Evolutionary conservation across 2,888 invertebrate genomes (phyloP).

Genomic region (Nomada ruficornis): DNA sequence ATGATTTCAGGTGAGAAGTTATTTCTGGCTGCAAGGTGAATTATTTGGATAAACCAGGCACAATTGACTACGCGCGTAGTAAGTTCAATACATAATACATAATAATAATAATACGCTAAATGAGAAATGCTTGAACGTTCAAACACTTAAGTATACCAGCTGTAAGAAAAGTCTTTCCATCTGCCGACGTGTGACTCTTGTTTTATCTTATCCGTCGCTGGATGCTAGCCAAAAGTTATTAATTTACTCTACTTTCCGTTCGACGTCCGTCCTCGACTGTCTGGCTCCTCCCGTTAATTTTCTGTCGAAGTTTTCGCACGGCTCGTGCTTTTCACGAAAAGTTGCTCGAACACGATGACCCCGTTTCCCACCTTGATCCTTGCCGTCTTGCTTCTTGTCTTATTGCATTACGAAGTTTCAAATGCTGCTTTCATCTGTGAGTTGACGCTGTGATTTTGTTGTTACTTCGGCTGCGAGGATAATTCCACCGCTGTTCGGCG

Average conservation of each 20-base stretch:
- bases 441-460: too few relatives aligned
- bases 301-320: conserved; percentile 17
- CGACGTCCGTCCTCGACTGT: conserved; percentile 20
- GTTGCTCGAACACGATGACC: background rate
- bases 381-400: background rate
- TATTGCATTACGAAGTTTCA: too few relatives aligned
- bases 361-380: background rate
- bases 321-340: background rate
- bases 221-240: conserved; percentile 61
- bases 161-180: conserved; percentile 49
- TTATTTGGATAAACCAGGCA: too few relatives aligned
- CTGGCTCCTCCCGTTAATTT: conserved; percentile 44
- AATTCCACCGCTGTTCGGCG: too few relatives aligned
- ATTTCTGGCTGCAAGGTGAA: too few relatives aligned
- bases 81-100: too few relatives aligned
- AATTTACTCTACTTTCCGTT: conserved; percentile 64
- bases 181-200: conserved; percentile 49
- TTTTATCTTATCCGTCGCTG: conserved; percentile 24
- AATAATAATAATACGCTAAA: too few relatives aligned
- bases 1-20: too few relatives aligned
- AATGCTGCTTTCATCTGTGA: too few relatives aligned
- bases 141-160: conserved; percentile 47
- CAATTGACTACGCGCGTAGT: too few relatives aligned
- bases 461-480: too few relatives aligned
- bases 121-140: conserved; percentile 23